Conservation (phyloP, 2,888 invertebrate species). For the Sphaerophoria taeniata region DNA sequence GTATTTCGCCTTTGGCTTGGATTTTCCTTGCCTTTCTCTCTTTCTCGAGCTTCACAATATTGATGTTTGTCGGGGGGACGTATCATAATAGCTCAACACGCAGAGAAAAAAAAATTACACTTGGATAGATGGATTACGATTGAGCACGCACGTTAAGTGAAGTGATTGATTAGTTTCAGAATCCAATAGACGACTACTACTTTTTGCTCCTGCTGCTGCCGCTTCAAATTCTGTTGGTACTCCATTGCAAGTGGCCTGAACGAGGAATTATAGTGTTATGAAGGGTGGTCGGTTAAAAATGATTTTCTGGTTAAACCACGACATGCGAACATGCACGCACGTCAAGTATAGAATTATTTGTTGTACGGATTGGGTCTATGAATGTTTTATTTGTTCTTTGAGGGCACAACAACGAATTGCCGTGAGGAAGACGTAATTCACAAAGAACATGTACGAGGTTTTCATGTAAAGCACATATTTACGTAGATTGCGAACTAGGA, state of each 20-base stretch:
- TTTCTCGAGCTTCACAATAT: background rate
- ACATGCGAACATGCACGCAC: slow-evolving; percentile 17
- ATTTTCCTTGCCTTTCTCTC: slow-evolving; percentile 20
- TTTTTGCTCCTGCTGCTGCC: background rate
- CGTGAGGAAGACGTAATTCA: background rate
- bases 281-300: slow-evolving; percentile 37
- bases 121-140: slow-evolving; percentile 67
- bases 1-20: slow-evolving; percentile 53
- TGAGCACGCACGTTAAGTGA: slow-evolving; percentile 57
- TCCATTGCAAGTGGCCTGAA: slow-evolving; percentile 31
- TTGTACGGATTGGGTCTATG: background rate
- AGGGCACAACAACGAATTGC: background rate
- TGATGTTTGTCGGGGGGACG: background rate
- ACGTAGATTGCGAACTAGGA: slow-evolving; percentile 1
- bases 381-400: background rate
- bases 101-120: slow-evolving; percentile 43
- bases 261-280: slow-evolving; percentile 7
- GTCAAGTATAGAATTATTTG: background rate
- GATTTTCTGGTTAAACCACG: slow-evolving; percentile 15
- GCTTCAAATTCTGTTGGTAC: background rate
- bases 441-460: slow-evolving; percentile 1
- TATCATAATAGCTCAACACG: background rate
- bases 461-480: slow-evolving; percentile 23
- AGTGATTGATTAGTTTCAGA: slow-evolving; percentile 67
- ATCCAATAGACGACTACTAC: slow-evolving; percentile 30